Base-by-base conservation (phyloP, 2,888 invertebrate species). In the Synanthedon vespiformis region DNA sequence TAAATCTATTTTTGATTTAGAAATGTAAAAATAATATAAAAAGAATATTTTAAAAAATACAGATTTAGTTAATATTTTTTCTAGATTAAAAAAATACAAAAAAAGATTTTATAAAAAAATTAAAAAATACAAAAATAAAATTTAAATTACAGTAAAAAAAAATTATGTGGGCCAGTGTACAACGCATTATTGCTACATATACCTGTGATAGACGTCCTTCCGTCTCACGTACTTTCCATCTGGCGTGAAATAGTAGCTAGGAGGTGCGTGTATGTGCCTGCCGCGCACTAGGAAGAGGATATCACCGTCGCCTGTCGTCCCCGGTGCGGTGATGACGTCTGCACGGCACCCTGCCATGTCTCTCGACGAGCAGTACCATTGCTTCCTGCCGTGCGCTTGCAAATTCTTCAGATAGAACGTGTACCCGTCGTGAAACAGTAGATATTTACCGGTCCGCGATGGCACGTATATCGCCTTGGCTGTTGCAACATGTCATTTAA, bases 301-400 rank as follows among this genome's bases (percentile, higher is more conserved):
- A 56, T 87, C 87, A 0, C 86, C 86, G n/a, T 57, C 52, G 3
- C 77, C 77, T 18, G 63, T 51, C 27, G 56, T 58, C 22, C 77
- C 74, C 10, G 84, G 86, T 4, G 86, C 86, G 27, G 86, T 86
- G 71, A 86, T 85, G 61, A 86, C 80, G 69, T 86, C 86, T 27
- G 87, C 86, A 12, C 86, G 77, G 58, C 86, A 87, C 40, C 86
- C 86, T 4, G 86, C 85, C 86, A 86, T 87, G 62, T 86, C 86
- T 14, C 86, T 65, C 50, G 86, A 84, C 27, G 86, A 86, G 62
- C 87, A 87, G 70, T 86, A 86, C 87, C 87, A 87, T 71, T 86
- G 87, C 73, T 85, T 85, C 55, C 86, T 70, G 1, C 85, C 86
- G 57, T 85, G 83, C 44, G 86, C 83, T 62, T 86, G 86, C 53